Conservation (phyloP, 2,797 vertebrate genomes). For the Myotis myotis region DNA sequence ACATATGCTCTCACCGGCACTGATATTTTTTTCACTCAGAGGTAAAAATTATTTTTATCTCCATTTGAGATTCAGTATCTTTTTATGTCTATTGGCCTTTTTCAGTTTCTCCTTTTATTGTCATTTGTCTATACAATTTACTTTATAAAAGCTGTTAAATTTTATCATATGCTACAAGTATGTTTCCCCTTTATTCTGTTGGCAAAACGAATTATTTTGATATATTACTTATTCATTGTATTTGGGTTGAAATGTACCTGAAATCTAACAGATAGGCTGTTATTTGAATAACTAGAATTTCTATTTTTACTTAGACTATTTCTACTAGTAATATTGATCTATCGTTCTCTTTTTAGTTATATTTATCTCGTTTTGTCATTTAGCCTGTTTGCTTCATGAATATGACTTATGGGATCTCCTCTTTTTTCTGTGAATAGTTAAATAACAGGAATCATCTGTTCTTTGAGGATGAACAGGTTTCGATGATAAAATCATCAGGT, state of each 20-base stretch:
- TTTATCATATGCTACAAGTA: neutral
- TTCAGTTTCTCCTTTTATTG: neutral
- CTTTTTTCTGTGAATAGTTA: neutral
- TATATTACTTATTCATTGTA: neutral
- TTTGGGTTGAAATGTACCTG: neutral
- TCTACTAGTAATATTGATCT: neutral
- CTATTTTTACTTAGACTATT: neutral
- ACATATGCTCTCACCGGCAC: neutral
- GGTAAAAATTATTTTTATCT: neutral
- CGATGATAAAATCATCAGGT: neutral
- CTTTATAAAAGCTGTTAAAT: neutral
- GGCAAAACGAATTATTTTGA: neutral
- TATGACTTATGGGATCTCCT: neutral
- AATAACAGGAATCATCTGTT: neutral
- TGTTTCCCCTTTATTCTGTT: neutral
- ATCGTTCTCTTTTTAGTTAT: neutral
- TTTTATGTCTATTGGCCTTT: neutral
- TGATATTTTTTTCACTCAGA: neutral
- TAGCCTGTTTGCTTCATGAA: neutral
- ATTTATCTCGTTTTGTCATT: neutral
- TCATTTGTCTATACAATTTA: neutral
- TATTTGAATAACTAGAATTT: slow-evolving; percentile 28
- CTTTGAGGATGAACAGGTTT: neutral
- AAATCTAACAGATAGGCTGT: neutral
- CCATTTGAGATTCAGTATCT: neutral